Base-by-base conservation (phyloP, 2,888 invertebrate genomes). In the Drosophila mayaguana region DNA sequence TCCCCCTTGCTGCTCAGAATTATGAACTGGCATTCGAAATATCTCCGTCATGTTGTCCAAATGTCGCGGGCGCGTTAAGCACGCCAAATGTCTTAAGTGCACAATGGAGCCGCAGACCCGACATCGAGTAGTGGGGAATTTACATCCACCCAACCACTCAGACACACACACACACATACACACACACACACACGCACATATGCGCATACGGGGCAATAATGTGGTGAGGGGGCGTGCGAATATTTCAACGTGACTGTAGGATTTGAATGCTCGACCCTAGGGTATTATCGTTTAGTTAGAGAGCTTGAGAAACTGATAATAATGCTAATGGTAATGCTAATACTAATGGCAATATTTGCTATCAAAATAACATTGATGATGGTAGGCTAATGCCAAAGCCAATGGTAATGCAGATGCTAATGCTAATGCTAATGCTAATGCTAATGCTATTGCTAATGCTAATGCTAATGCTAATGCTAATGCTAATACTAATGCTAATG, bases 141-240 rank as follows among this genome's bases (percentile, higher is more conserved):
- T 51, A 48, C 28, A 57, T n/a, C 48, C 48, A 32, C 34, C 18
- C 53, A 18, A 14, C 36, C 57, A 18, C n/a, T 11, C 36, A 22
- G 20, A 22, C 48, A 36, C 55, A 7, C 42, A 20, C 63, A 36
- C 18, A 18, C 14, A 45, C 3, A 20, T 43, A 32, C 38, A 22
- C 28, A 22, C 48, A 36, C 55, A 7, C 42, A 20, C 63, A 36
- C 56, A 36, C 16, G 36, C 60, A 51, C 20, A 14, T 8, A 34
- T 25, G 16, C 14, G 36, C 5, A 14, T 48, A 36, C 38, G 57
- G 48, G 12, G 7, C 48, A 62, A 71, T 56, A 75, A 66, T 71
- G 71, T 66, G 75, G 56, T 66, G 65, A 66, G 66, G 36, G 59
- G 51, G 81, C 84, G 79, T 81, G 85, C 82, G 80, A 85, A 85